Base-by-base conservation (phyloP, 2,797 vertebrate species). In the Decapterus maruadsi region DNA sequence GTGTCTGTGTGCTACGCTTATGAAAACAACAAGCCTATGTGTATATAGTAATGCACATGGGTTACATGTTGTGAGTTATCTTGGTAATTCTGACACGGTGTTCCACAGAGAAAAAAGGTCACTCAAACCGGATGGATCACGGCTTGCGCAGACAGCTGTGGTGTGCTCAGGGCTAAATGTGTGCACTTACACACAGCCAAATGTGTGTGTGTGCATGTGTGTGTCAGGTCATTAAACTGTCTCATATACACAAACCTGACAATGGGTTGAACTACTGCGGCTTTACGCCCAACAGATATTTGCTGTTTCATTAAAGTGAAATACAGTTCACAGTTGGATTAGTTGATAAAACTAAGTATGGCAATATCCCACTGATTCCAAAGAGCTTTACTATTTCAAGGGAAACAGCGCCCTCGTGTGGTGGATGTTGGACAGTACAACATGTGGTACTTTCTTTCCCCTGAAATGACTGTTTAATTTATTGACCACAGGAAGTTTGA, bases 381-480 rank as follows among this genome's bases (percentile, higher is more conserved):
- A 50, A 59, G n/a, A 22, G 3, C 29, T 20, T 46, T 3, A 13
- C 22, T 0, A 60, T 34, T 36, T 1, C 36, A 38, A 38, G 55
- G 4, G 0, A 51, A 16, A 53, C 20, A 3, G 1, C 11, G 6
- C 85, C 82, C 36, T 71, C 81, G 69, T 62, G 83, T 89, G 84
- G 78, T 64, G 12, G 19, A 43, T 42, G 8, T 19, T 42, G 68
- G 69, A 67, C 51, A 80, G 3, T 81, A 34, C 80, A 78, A 43
- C 45, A 75, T 22, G 29, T 72, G n/a, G 14, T 34, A 29, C 8
- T 19, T 17, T 16, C 13, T n/a, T 45, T 22, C 14, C 36, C n/a
- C 19, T 38, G 0, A 20, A 57, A 31, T 16, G 2, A 14, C 12
- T 26, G 29, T 20, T 17, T 34, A 58, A 13, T 17, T 17, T 1